Percentiles rank a stretch among this genome's conserved stretches.
Conservation (phyloP, 2,888 invertebrate genomes). For the Nephrocerus scutellatus region DNA sequence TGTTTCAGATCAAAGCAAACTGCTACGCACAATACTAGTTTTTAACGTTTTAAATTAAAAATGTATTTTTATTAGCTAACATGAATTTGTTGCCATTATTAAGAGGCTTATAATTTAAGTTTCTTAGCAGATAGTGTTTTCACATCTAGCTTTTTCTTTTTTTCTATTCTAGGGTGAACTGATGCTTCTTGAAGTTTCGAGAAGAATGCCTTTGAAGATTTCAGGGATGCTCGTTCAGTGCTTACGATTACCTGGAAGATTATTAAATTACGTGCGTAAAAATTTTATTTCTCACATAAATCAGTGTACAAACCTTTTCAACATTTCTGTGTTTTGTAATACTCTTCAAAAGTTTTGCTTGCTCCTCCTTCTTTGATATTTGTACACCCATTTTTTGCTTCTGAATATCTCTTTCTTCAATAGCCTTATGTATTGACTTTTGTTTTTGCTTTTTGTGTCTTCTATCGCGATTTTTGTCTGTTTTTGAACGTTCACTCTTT, state of each 20-base stretch:
- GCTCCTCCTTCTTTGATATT: slow-evolving; percentile 51
- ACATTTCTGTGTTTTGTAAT: slow-evolving; percentile 60
- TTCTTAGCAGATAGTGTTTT: slow-evolving; percentile 54
- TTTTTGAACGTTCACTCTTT: slow-evolving; percentile 71
- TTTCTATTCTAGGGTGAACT: slow-evolving; percentile 20
- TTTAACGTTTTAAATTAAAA: no score
- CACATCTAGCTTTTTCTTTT: slow-evolving; percentile 45
- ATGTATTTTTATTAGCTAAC: no score
- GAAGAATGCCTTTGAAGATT: slow-evolving; percentile 80
- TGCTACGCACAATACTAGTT: no score
- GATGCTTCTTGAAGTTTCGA: slow-evolving; percentile 66
- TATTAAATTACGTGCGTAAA: slow-evolving; percentile 9
- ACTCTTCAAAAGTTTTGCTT: slow-evolving; percentile 55
- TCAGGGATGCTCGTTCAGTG: slow-evolving; percentile 51
- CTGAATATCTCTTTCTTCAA: slow-evolving; percentile 50
- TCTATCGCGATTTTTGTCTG: slow-evolving; percentile 83
- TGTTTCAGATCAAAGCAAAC: no score
- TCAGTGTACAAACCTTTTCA: slow-evolving; percentile 48
- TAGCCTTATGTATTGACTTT: slow-evolving; percentile 49
- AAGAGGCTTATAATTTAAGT: slow-evolving; percentile 55
- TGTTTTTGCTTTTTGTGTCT: slow-evolving; percentile 80
- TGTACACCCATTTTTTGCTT: slow-evolving; percentile 47
- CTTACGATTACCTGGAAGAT: slow-evolving; percentile 46
- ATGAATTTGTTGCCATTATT: no score
- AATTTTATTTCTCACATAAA: slow-evolving; percentile 4